These are phyloP conservation scores for Chironomus riparius DNA, from an alignment of 2,888 invertebrate species.

Conservation along the genomic window DNA sequence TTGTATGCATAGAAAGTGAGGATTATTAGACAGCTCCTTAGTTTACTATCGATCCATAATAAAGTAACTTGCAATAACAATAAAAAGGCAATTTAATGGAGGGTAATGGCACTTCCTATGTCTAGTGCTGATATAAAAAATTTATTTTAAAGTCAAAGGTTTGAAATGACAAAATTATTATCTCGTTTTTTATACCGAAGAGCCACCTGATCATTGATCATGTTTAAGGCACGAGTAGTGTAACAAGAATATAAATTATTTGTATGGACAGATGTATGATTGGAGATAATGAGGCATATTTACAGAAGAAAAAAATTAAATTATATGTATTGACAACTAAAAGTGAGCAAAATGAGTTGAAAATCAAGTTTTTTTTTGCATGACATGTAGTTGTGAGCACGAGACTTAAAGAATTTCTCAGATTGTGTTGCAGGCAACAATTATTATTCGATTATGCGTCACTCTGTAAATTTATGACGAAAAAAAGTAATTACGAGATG, in stretches of 20 bases:
- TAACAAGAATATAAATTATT: background rate
- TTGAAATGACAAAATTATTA: background rate
- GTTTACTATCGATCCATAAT: background rate
- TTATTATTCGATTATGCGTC: background rate
- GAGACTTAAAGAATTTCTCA: conserved; percentile 3
- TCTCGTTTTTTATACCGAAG: background rate
- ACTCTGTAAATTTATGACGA: background rate
- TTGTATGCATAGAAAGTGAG: conserved; percentile 17
- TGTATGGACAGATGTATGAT: background rate
- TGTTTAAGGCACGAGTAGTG: background rate
- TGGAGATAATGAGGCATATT: too few relatives aligned
- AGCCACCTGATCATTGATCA: too few relatives aligned
- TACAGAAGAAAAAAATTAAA: background rate
- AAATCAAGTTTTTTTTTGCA: background rate
- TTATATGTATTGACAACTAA: background rate
- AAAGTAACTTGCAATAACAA: conserved; percentile 3
- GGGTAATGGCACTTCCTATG: background rate
- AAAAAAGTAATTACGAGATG: background rate
- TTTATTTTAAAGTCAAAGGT: too few relatives aligned
- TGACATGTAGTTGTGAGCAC: background rate
- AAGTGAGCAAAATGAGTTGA: background rate
- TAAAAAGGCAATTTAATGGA: conserved; percentile 7
- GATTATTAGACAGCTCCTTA: background rate
- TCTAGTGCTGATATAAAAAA: too few relatives aligned
- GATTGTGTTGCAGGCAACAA: background rate